Conservation (phyloP, 1,140 invertebrate genomes). For the Sinonovacula constricta region DNA sequence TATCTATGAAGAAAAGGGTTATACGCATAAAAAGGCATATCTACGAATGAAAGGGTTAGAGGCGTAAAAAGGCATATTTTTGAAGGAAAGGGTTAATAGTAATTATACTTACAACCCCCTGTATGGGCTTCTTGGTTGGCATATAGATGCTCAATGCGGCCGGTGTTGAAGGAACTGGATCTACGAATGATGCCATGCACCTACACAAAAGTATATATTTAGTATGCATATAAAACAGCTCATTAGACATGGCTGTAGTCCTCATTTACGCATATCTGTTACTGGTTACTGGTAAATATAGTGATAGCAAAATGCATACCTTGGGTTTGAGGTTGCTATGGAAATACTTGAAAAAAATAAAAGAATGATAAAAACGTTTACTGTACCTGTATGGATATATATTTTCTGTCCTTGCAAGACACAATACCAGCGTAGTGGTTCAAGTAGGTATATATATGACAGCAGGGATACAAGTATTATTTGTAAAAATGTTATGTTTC, state of each 20-base stretch:
- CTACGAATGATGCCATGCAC: slow-evolving; percentile 98
- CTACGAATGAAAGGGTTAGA: too few relatives aligned
- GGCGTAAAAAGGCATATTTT: not conserved
- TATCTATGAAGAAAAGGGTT: too few relatives aligned
- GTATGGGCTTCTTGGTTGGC: slow-evolving; percentile 91
- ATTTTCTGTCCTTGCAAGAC: too few relatives aligned
- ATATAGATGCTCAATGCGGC: slow-evolving; percentile 97
- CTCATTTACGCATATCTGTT: not conserved
- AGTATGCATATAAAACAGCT: not conserved
- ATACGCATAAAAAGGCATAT: too few relatives aligned
- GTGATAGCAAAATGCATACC: not conserved
- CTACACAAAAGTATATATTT: slow-evolving; percentile 61
- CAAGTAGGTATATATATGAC: too few relatives aligned
- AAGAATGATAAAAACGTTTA: too few relatives aligned
- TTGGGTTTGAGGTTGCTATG: not conserved
- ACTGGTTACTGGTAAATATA: not conserved
- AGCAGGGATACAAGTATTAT: too few relatives aligned
- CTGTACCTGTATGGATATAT: too few relatives aligned
- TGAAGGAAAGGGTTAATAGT: not conserved
- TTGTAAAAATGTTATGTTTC: too few relatives aligned
- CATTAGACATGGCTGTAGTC: not conserved
- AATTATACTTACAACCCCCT: slow-evolving; percentile 77
- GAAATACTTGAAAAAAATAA: too few relatives aligned
- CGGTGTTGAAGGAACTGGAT: slow-evolving; percentile 98
- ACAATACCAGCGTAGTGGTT: too few relatives aligned